Evolutionary conservation across 2,113 vertebrate species (phyloP), one percentile per base, ranked within the genome.

Genomic region (Rhynchomys soricoides): DNA sequence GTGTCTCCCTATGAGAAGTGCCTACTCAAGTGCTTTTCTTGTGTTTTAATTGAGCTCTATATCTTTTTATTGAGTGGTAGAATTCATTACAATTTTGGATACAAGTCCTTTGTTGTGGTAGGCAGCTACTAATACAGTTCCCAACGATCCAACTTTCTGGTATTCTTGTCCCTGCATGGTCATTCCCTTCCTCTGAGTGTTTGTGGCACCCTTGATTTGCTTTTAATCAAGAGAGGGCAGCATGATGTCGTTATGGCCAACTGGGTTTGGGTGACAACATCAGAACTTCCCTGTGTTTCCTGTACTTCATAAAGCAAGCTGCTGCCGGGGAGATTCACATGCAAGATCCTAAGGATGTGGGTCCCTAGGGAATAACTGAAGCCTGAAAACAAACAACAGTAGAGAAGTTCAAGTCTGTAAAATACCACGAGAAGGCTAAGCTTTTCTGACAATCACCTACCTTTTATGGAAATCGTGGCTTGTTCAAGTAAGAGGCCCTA

Each of bases 1-100:
- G 57, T 79, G 40, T 62, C 81, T 81, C 77, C 74, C 95, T 78
- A 55, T 52, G 3, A 95, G 74, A 96, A 85, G 21, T 48, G 70
- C 31, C 79, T 73, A 78, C 73, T 57, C 45, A 66, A 59, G 92
- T 71, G 21, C 68, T 78, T 88, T 75, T 71, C 21, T 40, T 64
- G 29, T 68, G 22, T 31, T 78, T 87, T 62, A 90, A 94, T 37
- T 88, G 70, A 81, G 50, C 40, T n/a, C 17, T 24, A 7, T 55
- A 55, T 48, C 45, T 37, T 81, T 95, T 50, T 81, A 86, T 45
- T 52, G 77, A 81, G 6, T 59, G 52, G 17, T 31, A 88, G 43
- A 93, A 88, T 43, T 64, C 86, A 64, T 29, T 74, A 16, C 52
- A 43, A n/a, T 50, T 91, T 66, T 70, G 45, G 21, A 93, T 19